A percentile compares a stretch with the other conserved stretches of the same genome.
phyloP scores from a whole-genome alignment of 2,113 vertebrate species.

The Hippoglossus stenolepis region DNA sequence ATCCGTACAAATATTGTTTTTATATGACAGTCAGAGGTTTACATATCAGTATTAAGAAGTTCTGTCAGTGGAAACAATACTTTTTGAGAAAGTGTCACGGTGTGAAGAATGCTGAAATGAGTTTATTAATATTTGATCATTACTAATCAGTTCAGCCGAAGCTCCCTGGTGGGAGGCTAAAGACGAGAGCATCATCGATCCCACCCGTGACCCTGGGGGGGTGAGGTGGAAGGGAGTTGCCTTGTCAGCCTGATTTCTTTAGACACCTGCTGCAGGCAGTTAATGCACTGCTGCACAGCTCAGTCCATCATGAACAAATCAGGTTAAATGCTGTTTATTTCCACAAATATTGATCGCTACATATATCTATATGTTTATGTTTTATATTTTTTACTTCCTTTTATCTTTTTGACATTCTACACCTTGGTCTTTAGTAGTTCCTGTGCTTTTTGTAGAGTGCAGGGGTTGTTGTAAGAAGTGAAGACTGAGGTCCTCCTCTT shows the following conservation, averaged over 20 bases:
- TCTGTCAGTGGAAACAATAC: background rate
- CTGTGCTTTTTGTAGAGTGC: background rate
- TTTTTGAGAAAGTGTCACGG: too few relatives aligned
- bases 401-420: background rate
- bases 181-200: background rate
- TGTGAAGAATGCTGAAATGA: background rate
- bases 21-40: background rate
- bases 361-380: background rate
- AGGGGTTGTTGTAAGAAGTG: background rate
- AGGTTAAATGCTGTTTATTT: background rate
- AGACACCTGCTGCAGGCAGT: background rate
- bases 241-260: background rate
- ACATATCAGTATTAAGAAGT: background rate
- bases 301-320: constrained; percentile 7
- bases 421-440: background rate
- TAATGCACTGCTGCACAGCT: background rate
- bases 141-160: too few relatives aligned
- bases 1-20: background rate
- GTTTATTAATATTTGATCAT: background rate
- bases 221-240: background rate
- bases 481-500: constrained; percentile 7
- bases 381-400: background rate
- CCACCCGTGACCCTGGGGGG: background rate
- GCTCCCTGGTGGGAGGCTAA: background rate
- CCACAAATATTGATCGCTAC: background rate